Evolutionary conservation across 2,888 invertebrate species (phyloP).

Genomic region (Cerastoderma edule): DNA sequence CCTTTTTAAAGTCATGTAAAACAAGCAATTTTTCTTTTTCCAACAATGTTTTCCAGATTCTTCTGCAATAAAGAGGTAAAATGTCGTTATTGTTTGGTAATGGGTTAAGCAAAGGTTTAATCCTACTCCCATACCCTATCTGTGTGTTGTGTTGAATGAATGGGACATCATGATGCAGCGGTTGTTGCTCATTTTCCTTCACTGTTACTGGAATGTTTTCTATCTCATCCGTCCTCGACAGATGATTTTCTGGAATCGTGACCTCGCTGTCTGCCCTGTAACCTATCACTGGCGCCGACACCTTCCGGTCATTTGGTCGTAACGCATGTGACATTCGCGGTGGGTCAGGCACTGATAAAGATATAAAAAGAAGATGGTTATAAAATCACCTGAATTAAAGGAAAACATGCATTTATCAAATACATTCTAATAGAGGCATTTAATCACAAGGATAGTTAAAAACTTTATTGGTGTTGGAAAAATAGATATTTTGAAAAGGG

Average conservation of each 20-base stretch:
- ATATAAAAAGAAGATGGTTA: neutral
- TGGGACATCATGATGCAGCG: neutral
- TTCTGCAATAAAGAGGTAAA: neutral
- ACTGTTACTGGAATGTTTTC: conserved; percentile 82
- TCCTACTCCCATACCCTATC: conserved; percentile 7
- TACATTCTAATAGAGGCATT: too few species aligned
- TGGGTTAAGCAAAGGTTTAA: neutral
- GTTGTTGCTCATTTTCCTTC: conserved; percentile 62
- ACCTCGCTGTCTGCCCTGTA: conserved; percentile 38
- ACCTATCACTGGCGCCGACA: conserved; percentile 76
- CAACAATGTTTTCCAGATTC: neutral
- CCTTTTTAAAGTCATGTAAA: too few species aligned
- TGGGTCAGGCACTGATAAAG: conserved; percentile 36
- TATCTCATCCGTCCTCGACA: conserved; percentile 78
- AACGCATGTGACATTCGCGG: conserved; percentile 16
- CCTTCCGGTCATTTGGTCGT: conserved; percentile 66
- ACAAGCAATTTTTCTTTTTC: conserved; percentile 3
- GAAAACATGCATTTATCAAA: neutral
- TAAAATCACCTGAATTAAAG: neutral
- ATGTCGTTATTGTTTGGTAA: neutral
- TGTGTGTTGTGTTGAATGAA: conserved; percentile 1
- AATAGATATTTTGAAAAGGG: too few species aligned
- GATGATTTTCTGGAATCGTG: conserved; percentile 55
- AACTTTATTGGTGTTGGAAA: too few species aligned
- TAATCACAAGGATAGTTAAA: too few species aligned